phyloP scores from a whole-genome alignment of 2,888 invertebrate genomes.

The Drosophila fulvimacula region DNA sequence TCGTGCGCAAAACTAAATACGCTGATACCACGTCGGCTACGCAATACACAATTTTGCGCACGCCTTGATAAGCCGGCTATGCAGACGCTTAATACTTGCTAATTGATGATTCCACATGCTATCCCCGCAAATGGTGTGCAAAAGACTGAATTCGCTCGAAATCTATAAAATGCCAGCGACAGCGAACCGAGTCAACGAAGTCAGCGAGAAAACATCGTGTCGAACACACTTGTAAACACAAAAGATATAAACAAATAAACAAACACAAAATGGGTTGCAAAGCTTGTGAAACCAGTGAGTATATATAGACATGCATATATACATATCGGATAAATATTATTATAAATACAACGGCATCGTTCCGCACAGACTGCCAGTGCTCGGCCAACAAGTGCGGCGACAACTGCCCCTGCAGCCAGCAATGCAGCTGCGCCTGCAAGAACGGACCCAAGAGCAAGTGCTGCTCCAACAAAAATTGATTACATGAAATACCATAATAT shows the following conservation, averaged over 20 bases:
- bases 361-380: conserved; percentile 69
- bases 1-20: conserved; percentile 38
- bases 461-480: conserved; percentile 62
- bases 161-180: conserved; percentile 53
- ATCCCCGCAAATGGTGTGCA: conserved; percentile 53
- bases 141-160: conserved; percentile 23
- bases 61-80: conserved; percentile 33
- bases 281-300: conserved; percentile 73
- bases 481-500: background rate
- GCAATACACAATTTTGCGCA: conserved; percentile 52
- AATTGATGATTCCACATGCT: conserved; percentile 7
- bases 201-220: conserved; percentile 6
- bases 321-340: background rate
- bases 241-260: conserved; percentile 8
- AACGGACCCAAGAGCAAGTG: conserved; percentile 74
- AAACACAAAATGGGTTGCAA: conserved; percentile 70
- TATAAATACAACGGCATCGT: background rate
- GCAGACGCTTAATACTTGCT: background rate
- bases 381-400: conserved; percentile 71
- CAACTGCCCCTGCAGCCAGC: conserved; percentile 71
- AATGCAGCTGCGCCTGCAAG: conserved; percentile 76
- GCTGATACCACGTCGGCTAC: conserved; percentile 18
- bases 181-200: conserved; percentile 5
- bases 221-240: conserved; percentile 2
- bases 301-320: background rate